Evolutionary conservation across 2,113 vertebrate genomes (phyloP).

Genomic region (Verasper variegatus): DNA sequence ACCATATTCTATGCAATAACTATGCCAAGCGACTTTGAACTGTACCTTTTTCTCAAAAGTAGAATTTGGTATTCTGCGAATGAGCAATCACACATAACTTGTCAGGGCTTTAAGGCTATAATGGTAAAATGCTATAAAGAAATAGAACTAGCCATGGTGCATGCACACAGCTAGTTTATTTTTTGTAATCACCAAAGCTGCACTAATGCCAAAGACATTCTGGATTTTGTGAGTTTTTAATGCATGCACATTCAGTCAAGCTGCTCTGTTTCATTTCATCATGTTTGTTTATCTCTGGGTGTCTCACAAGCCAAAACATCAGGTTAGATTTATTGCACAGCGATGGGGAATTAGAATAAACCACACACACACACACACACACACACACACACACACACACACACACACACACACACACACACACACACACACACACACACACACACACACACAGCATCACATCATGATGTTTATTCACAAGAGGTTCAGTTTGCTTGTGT

Average conservation of each 20-base stretch:
- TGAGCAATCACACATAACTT: slow-evolving; percentile 42
- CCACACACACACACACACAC: not conserved
- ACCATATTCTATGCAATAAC: slow-evolving; percentile 82
- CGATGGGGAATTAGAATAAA: too few relatives aligned
- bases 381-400: too few relatives aligned
- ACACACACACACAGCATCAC: not conserved
- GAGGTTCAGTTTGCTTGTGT: not conserved
- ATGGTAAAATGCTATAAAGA: too few relatives aligned
- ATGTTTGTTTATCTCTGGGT: slow-evolving; percentile 13
- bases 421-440: too few relatives aligned
- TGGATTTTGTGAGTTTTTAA: not conserved
- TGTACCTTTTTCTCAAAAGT: not conserved
- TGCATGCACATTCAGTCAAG: too few relatives aligned
- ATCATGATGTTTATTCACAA: not conserved
- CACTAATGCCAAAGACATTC: slow-evolving; percentile 58
- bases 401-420: not conserved
- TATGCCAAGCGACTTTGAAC: slow-evolving; percentile 71
- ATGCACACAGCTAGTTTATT: not conserved
- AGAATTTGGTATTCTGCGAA: slow-evolving; percentile 16
- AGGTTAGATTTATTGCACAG: slow-evolving; percentile 1
- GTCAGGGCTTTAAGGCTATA: slow-evolving; percentile 46
- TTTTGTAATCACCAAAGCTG: slow-evolving; percentile 54
- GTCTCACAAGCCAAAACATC: slow-evolving; percentile 24
- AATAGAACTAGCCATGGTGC: not conserved
- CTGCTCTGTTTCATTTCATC: slow-evolving; percentile 6